A percentile compares a stretch with the other conserved stretches of the same genome.
These are phyloP conservation scores for Patella depressa DNA, from an alignment of 2,888 invertebrate genomes.

Conservation along the genomic window DNA sequence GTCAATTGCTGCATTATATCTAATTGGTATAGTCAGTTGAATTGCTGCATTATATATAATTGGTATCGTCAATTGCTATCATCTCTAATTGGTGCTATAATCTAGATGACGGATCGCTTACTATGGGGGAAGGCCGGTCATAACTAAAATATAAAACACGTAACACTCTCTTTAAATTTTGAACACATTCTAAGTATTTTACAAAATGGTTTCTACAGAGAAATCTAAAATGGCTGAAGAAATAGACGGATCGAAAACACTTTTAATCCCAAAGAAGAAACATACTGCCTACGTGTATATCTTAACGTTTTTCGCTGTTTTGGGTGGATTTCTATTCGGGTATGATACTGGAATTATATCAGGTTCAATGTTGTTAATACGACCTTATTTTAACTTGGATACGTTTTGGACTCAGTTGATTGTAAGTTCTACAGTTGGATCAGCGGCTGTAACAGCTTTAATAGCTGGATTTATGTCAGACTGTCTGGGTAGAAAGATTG, in stretches of 20 bases:
- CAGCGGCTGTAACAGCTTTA: conserved; percentile 72
- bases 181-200: no score
- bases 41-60: no score
- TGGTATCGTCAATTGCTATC: no score
- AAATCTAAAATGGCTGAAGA: no score
- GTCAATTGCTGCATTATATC: no score
- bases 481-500: conserved; percentile 72
- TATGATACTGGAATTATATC: conserved; percentile 73
- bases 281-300: conserved; percentile 46
- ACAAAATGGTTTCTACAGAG: no score
- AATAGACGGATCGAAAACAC: not conserved
- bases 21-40: no score
- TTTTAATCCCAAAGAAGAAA: not conserved
- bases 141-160: no score
- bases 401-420: conserved; percentile 72
- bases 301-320: conserved; percentile 64
- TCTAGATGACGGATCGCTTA: no score
- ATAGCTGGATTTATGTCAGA: conserved; percentile 73
- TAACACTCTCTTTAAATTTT: no score
- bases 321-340: conserved; percentile 75
- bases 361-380: conserved; percentile 71
- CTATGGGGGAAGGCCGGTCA: no score
- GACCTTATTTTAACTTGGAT: conserved; percentile 68
- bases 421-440: conserved; percentile 72
- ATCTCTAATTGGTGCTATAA: no score